phyloP scores from a whole-genome alignment of 1,140 invertebrate genomes.

The Nylanderia fulva region DNA sequence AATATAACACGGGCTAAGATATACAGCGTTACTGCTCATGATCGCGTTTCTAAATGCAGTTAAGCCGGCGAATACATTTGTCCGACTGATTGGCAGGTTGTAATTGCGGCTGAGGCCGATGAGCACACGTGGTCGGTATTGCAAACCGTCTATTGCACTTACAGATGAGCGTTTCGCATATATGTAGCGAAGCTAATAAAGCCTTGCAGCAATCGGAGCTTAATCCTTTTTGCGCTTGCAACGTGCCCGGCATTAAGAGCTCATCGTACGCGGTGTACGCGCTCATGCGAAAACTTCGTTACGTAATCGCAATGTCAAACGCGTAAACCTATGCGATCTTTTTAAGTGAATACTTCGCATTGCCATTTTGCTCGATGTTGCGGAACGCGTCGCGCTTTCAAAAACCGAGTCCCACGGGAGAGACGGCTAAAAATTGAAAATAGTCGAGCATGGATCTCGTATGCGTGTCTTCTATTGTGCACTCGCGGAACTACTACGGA shows the following conservation, averaged over 20 bases:
- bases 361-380: slow-evolving; percentile 16
- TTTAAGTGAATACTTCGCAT: slow-evolving; percentile 18
- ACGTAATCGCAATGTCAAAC: slow-evolving; percentile 61
- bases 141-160: slow-evolving; percentile 31
- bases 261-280: slow-evolving; percentile 1
- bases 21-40: slow-evolving; percentile 42
- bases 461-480: background rate
- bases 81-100: slow-evolving; percentile 56
- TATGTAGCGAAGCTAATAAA: slow-evolving; percentile 32
- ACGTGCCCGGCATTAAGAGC: slow-evolving; percentile 54
- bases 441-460: background rate
- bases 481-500: background rate
- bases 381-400: slow-evolving; percentile 18
- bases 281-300: slow-evolving; percentile 50
- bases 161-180: slow-evolving; percentile 30
- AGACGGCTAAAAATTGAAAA: background rate
- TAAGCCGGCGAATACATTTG: slow-evolving; percentile 52
- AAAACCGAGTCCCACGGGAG: background rate
- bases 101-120: slow-evolving; percentile 45
- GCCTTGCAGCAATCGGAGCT: slow-evolving; percentile 21
- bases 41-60: slow-evolving; percentile 36
- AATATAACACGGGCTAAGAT: slow-evolving; percentile 28
- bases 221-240: slow-evolving; percentile 53
- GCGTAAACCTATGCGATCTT: slow-evolving; percentile 42
- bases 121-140: slow-evolving; percentile 40